Conservation (phyloP, 2,797 vertebrate species). For the Gymnodraco acuticeps region DNA sequence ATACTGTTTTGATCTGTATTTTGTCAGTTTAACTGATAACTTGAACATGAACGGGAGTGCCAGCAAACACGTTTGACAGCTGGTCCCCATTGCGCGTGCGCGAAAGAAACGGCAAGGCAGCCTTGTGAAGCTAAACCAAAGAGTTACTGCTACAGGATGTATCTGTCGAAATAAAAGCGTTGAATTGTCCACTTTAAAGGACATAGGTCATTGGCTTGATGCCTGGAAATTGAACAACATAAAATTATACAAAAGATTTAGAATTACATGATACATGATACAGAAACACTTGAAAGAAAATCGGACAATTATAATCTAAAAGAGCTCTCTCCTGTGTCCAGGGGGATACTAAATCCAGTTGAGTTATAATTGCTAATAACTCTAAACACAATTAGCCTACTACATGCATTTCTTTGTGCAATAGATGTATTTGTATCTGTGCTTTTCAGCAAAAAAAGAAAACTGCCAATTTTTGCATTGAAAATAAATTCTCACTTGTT, state of each 20-base stretch:
- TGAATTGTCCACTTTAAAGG: fast-evolving
- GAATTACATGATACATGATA: too few relatives aligned
- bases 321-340: too few relatives aligned
- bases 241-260: neutral
- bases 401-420: too few relatives aligned
- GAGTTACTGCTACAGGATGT: fast-evolving
- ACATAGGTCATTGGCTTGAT: neutral
- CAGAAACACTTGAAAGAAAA: too few relatives aligned
- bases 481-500: too few relatives aligned
- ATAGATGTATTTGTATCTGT: too few relatives aligned
- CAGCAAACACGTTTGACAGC: conserved; percentile 67
- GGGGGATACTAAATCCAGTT: too few relatives aligned
- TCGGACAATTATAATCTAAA: too few relatives aligned
- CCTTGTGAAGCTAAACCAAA: neutral
- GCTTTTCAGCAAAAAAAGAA: too few relatives aligned
- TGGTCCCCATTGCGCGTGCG: conserved; percentile 73
- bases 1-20: neutral
- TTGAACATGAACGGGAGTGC: conserved; percentile 24
- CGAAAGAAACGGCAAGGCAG: neutral
- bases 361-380: too few relatives aligned
- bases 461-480: too few relatives aligned
- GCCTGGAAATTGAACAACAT: fast-evolving
- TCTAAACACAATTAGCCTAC: too few relatives aligned
- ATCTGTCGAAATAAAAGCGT: conserved; percentile 49
- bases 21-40: conserved; percentile 23